Evolutionary conservation across 2,797 vertebrate genomes (phyloP), one percentile per base, ranked within the genome.

Genomic region (Gambusia yucatana): DNA sequence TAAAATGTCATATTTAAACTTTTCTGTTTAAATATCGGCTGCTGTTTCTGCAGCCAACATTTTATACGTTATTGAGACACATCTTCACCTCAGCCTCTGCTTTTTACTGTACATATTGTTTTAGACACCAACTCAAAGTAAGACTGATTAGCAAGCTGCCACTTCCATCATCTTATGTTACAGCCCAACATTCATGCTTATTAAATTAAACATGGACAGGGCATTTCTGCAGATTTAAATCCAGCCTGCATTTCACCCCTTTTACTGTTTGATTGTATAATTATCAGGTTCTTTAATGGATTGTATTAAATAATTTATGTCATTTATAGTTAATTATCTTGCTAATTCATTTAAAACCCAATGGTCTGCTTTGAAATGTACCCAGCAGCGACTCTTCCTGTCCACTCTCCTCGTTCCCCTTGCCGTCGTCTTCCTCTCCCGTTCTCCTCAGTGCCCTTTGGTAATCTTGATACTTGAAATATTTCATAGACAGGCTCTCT

Each of bases 271-370:
- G 55, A 77, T 77, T 72, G 48, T 71, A 9, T 77, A 77, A 75
- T 82, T 84, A 77, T 77, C 44, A 22, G 50, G 57, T 61, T n/a
- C 50, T 77, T 86, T 78, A 71, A 67, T 81, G 76, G 63, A 76
- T 72, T 75, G 36, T 78, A 46, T 74, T 85, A 13, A 81, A 70
- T 76, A 25, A 76, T 77, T 83, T 52, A 77, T 82, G 71, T 72
- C 25, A 81, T 59, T 80, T 85, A 47, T 46, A 84, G 69, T 39
- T 84, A 46, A 82, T 80, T 86, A 43, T 78, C 25, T 74, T 76
- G 65, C 73, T 61, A 63, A 77, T 84, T 75, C 17, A 86, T 77
- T 79, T 77, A 43, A 63, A 83, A 47, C 48, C n/a, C 16, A 33
- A 4, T 75, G 61, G 72, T 85, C 76, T 78, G 22, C 48, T 78